phyloP scores from a whole-genome alignment of 1,140 invertebrate genomes.

The Bombus ignitus region DNA sequence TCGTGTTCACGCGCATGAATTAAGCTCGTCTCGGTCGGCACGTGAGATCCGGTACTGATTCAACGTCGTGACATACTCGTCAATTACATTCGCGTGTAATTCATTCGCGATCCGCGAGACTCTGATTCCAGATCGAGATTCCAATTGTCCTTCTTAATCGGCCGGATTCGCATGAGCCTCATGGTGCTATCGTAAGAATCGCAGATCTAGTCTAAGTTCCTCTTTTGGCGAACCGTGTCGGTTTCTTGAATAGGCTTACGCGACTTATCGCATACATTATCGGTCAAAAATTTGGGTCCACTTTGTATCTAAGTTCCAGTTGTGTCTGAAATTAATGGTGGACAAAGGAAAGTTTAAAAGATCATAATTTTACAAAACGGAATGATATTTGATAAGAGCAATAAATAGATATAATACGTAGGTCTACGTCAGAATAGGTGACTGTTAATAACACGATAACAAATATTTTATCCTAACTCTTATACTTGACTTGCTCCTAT shows the following conservation, averaged over 20 bases:
- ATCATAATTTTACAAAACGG: too few species aligned
- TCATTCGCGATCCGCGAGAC: conserved; percentile 29
- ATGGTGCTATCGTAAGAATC: too few species aligned
- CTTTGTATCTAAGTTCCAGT: too few species aligned
- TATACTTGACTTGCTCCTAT: too few species aligned
- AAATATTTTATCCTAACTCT: too few species aligned
- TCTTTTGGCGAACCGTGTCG: not conserved
- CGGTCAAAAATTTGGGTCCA: too few species aligned
- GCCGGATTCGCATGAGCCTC: not conserved
- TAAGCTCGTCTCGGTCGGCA: conserved; percentile 11
- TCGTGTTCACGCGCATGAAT: conserved; percentile 16
- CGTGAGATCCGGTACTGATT: conserved; percentile 50
- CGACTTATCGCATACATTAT: not conserved
- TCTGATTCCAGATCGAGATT: conserved; percentile 11
- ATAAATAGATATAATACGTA: too few species aligned
- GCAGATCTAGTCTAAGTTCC: not conserved
- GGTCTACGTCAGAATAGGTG: too few species aligned
- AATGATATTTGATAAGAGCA: too few species aligned
- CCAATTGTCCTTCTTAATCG: conserved; percentile 25
- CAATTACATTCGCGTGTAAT: conserved; percentile 39
- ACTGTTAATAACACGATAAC: too few species aligned
- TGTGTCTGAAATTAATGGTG: too few species aligned
- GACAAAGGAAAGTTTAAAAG: not conserved
- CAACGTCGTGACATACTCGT: conserved; percentile 4
- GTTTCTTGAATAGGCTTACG: not conserved